Conservation (phyloP, 2,113 vertebrate genomes). For the Galemys pyrenaicus region DNA sequence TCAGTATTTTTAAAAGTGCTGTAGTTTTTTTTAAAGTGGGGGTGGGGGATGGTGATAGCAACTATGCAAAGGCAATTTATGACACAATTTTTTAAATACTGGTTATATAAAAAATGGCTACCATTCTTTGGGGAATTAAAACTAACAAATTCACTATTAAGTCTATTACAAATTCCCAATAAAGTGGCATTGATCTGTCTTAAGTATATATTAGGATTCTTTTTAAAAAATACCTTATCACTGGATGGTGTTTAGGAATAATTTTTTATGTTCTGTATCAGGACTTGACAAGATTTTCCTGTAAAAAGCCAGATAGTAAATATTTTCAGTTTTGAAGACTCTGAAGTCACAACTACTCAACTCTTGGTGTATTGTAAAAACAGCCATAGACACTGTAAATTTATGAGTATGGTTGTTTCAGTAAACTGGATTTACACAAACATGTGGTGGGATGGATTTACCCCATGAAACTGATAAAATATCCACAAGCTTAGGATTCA, state of each 20-base stretch:
- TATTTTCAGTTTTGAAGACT: not conserved
- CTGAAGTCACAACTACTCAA: not conserved
- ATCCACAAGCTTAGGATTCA: not conserved
- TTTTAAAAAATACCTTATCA: not conserved
- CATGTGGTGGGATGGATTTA: not conserved
- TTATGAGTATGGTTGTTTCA: not conserved
- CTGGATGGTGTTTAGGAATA: not conserved
- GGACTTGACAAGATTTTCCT: not conserved
- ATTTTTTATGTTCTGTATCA: not conserved
- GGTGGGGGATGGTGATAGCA: not conserved
- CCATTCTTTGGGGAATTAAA: constrained; percentile 3
- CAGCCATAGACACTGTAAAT: not conserved
- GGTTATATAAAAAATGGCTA: constrained; percentile 38
- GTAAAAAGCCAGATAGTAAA: not conserved
- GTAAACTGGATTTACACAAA: constrained; percentile 1
- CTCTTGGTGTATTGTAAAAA: not conserved
- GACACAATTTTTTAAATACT: not conserved
- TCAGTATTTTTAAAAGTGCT: not conserved
- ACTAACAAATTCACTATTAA: not conserved
- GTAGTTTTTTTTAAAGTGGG: constrained; percentile 30
- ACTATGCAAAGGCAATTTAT: constrained; percentile 8
- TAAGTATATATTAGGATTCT: not conserved
- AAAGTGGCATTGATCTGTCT: not conserved
- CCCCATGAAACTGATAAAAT: not conserved
- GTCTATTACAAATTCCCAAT: not conserved